Evolutionary conservation across 2,797 vertebrate species (phyloP), one percentile per base, ranked within the genome.

Genomic region (Jordanella pulchra): DNA sequence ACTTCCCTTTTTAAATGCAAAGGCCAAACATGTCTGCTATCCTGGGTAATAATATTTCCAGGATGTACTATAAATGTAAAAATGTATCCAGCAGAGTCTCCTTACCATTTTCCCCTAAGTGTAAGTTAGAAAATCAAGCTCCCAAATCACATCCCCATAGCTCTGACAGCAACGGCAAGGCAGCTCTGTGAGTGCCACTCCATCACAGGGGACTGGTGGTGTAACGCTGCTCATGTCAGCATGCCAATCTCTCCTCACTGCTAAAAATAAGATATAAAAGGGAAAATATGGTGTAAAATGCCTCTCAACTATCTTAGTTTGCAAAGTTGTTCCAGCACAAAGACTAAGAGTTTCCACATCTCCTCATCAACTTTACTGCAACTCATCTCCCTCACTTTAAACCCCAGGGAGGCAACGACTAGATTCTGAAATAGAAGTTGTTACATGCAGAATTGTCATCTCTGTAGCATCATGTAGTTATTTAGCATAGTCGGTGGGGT

Each of bases 261-360:
- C 89, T 92, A 92, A 92, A 94, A 94, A 94, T 93, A 94, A 90
- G 88, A 93, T 85, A 81, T 89, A 79, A 86, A 91, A 86, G n/a
- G 30, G 32, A 32, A 35, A 39, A 39, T 27, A 12, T 68, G 35
- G 60, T 39, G 17, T 63, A 67, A 84, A 48, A 77, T 72, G 81
- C 75, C 76, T 85, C 82, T 83, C 78, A 73, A 80, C 82, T 80
- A 78, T 75, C 76, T 79, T 72, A 54, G 55, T 81, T 89, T 83
- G 78, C 77, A 85, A 87, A 87, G 82, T 84, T 76, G 47, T 84
- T 91, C 84, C 81, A 83, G 83, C 74, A 65, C 80, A 78, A 80
- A 88, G 67, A 82, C 73, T 65, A 58, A 81, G 75, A 88, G 81
- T 86, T 79, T 83, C 73, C 71, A 75, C 81, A 80, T 81, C 78